Conservation (phyloP, 2,113 vertebrate genomes). For the Planiliza haematocheilus region DNA sequence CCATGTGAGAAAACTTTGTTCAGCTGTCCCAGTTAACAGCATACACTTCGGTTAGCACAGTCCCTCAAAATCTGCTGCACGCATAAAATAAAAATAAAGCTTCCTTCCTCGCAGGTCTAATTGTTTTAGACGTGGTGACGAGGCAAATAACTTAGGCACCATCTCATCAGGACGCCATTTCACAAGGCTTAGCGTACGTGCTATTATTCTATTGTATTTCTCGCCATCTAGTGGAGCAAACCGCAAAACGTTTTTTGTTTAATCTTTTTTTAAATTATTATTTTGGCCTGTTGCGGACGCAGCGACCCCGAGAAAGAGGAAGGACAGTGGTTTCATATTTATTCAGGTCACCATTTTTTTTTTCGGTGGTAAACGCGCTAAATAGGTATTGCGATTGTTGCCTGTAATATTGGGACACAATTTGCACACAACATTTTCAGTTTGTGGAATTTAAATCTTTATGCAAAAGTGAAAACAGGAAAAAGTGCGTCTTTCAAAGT, state of each 20-base stretch:
- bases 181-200: slow-evolving; percentile 41
- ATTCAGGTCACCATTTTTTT: background rate
- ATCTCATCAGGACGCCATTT: slow-evolving; percentile 80
- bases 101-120: background rate
- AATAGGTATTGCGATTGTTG: too few species aligned
- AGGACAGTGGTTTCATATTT: background rate
- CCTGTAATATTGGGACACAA: too few species aligned
- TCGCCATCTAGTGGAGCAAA: slow-evolving; percentile 76
- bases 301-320: background rate
- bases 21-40: too few species aligned
- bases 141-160: slow-evolving; percentile 67
- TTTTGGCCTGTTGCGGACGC: background rate
- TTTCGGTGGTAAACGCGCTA: too few species aligned
- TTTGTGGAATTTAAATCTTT: too few species aligned
- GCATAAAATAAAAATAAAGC: background rate
- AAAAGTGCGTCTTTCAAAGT: too few species aligned
- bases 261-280: too few species aligned
- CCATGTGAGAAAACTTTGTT: background rate
- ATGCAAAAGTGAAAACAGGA: too few species aligned
- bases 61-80: background rate
- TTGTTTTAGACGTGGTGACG: slow-evolving; percentile 48
- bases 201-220: slow-evolving; percentile 33
- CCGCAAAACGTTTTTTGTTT: background rate
- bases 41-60: background rate
- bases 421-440: too few species aligned